Evolutionary conservation across 2,888 invertebrate genomes (phyloP), one percentile per base, ranked within the genome.

Genomic region (Heteromurus nitidus): DNA sequence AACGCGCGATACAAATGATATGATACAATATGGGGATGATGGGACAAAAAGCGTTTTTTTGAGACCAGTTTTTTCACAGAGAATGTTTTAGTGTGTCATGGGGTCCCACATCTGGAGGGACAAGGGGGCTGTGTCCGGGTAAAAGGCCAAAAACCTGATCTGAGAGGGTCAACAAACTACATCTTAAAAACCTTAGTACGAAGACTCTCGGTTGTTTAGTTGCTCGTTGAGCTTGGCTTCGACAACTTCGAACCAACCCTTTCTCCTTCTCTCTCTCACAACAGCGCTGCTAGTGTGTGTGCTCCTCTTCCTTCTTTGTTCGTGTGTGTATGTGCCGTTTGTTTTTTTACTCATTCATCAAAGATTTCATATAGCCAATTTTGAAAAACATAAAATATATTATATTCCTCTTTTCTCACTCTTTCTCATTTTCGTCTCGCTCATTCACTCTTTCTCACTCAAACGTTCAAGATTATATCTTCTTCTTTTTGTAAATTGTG

Each of bases 161-260:
- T 70, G 81, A 82, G 79, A 85, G 85, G 86, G 87, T 87, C 87
- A 87, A 86, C 83, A 87, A 87, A 86, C 87, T 85, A 85, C 86
- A 86, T 87, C 85, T 87, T 87, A 86, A 86, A 87, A 87, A 87
- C 87, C 86, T 86, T 86, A 87, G 87, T 87, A 85, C 85, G 84
- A 85, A 86, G 85, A 85, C 86, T 87, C 86, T 84, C 84, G 80
- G 73, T 69, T 62, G 55, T 83, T 84, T 86, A 87, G 86, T 87
- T 84, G 85, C 83, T 84, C 82, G 80, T 80, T 80, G 82, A 84
- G 84, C 81, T 84, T 83, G 82, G 80, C 79, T 80, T 80, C 67
- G 65, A 79, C 79, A 79, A 79, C 72, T 79, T 62, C 62, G 31
- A 62, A 44, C 67, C 67, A 67, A 67, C 67, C 47, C 67, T 62